Conservation (phyloP, 2,888 invertebrate species). For the Dasypolia templi region DNA sequence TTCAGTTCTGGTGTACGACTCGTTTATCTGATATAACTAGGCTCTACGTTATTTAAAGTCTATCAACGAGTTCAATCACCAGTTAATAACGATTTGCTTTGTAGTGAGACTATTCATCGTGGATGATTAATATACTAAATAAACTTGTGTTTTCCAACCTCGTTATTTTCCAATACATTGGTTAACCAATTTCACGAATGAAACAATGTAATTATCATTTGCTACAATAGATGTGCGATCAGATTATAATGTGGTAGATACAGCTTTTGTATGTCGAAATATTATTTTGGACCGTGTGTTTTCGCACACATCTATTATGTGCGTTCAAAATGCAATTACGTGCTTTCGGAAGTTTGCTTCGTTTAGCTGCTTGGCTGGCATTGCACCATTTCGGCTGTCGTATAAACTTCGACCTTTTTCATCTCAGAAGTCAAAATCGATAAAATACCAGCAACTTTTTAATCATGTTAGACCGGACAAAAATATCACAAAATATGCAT, state of each 20-base stretch:
- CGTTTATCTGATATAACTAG: background rate
- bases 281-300: conserved; percentile 13
- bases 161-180: conserved; percentile 53
- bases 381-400: background rate
- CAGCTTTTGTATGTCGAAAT: conserved; percentile 42
- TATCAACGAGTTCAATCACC: conserved; percentile 15
- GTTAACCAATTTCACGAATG: conserved; percentile 58
- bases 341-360: background rate
- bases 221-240: conserved; percentile 56
- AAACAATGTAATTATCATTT: conserved; percentile 63
- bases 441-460: conserved; percentile 7
- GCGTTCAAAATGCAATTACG: background rate
- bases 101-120: conserved; percentile 10
- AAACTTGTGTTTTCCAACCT: conserved; percentile 51
- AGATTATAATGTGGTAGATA: conserved; percentile 52
- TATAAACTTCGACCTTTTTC: background rate
- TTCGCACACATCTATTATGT: background rate
- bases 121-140: conserved; percentile 58
- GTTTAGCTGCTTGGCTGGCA: background rate
- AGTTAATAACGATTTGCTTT: conserved; percentile 8
- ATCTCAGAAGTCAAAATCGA: background rate
- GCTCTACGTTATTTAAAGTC: background rate
- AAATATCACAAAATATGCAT: conserved; percentile 29
- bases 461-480: background rate
- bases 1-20: background rate